Percentiles rank a stretch among this genome's conserved stretches.
Evolutionary conservation across 2,113 vertebrate genomes (phyloP).

Genomic region (Podiceps cristatus): DNA sequence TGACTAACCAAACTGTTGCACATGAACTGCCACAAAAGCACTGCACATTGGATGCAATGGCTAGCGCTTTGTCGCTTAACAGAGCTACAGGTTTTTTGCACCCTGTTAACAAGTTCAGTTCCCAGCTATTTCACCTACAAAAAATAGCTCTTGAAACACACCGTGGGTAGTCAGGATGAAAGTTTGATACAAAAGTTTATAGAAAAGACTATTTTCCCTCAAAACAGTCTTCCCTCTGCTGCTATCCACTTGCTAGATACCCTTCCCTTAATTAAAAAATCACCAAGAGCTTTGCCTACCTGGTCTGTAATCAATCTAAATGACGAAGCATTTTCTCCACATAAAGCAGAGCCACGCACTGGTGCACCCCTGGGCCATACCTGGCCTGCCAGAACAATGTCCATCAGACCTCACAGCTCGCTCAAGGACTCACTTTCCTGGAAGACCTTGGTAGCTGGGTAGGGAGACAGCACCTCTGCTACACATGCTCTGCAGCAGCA

Average conservation of each 20-base stretch:
- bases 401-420: neutral
- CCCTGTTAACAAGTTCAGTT: neutral
- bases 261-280: neutral
- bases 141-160: neutral
- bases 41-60: neutral
- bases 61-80: neutral
- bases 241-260: neutral
- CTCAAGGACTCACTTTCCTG: neutral
- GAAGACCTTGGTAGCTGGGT: neutral
- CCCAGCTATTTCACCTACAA: neutral
- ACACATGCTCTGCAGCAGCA: neutral
- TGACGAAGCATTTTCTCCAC: neutral
- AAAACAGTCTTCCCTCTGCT: neutral
- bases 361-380: rapidly evolving
- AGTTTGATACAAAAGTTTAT: neutral
- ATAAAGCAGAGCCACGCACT: neutral
- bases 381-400: neutral
- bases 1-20: neutral
- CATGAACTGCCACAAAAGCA: neutral
- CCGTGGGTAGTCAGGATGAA: neutral
- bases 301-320: neutral
- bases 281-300: neutral
- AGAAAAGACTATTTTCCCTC: neutral
- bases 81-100: neutral
- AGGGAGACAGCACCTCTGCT: neutral